phyloP scores from a whole-genome alignment of 2,797 vertebrate species.

The Catostomus latipinnis region DNA sequence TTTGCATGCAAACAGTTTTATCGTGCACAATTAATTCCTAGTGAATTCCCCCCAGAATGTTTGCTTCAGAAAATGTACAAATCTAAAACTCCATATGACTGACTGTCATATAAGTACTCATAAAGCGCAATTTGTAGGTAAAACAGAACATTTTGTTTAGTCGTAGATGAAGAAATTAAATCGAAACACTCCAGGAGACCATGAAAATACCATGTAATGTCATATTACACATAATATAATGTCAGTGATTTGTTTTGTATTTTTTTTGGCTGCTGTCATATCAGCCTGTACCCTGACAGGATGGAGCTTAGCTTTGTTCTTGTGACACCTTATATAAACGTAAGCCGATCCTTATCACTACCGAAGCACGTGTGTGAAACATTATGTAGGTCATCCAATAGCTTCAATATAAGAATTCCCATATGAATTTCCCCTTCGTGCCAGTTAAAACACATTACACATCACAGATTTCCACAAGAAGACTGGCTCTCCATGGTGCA shows the following conservation, averaged over 20 bases:
- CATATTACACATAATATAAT: no score
- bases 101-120: background rate
- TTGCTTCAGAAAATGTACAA: background rate
- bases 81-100: no score
- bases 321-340: slow-evolving; percentile 62
- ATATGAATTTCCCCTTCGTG: slow-evolving; percentile 53
- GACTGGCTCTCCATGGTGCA: slow-evolving; percentile 17
- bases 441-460: slow-evolving; percentile 78
- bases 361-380: slow-evolving; percentile 22
- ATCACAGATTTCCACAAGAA: slow-evolving; percentile 35
- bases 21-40: no score
- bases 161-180: slow-evolving; percentile 13
- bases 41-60: background rate
- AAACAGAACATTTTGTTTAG: slow-evolving; percentile 12
- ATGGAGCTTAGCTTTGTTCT: slow-evolving; percentile 61
- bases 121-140: background rate
- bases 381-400: slow-evolving; percentile 47
- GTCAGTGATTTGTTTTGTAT: slow-evolving; percentile 7
- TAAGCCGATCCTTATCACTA: slow-evolving; percentile 56
- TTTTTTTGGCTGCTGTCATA: slow-evolving; percentile 43
- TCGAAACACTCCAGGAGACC: slow-evolving; percentile 31
- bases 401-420: slow-evolving; percentile 22
- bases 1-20: no score
- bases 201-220: slow-evolving; percentile 32
- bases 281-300: slow-evolving; percentile 40